Evolutionary conservation across 2,888 invertebrate species (phyloP).

Genomic region (Iphiclides podalirius): DNA sequence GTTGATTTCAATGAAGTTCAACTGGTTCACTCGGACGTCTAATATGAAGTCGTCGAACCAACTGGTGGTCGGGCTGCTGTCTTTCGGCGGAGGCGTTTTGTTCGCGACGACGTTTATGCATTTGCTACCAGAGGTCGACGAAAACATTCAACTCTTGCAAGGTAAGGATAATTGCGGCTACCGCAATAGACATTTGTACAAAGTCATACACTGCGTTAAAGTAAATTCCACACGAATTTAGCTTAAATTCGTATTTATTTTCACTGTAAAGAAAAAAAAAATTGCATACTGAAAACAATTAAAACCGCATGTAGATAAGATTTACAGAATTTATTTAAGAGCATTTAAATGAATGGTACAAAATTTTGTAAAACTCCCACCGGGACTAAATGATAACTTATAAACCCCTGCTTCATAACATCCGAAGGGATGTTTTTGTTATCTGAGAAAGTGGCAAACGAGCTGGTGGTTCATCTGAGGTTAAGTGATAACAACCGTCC

Average conservation of each 20-base stretch:
- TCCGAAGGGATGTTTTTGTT: too few relatives aligned
- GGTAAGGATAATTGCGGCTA: conserved; percentile 46
- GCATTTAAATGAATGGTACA: too few relatives aligned
- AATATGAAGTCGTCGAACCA: conserved; percentile 72
- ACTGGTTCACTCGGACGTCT: conserved; percentile 77
- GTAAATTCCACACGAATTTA: background rate
- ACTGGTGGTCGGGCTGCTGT: conserved; percentile 82
- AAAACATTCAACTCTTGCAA: conserved; percentile 82
- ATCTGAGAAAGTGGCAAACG: too few relatives aligned
- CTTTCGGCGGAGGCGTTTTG: conserved; percentile 91
- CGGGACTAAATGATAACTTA: too few relatives aligned
- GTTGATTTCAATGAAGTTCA: conserved; percentile 83
- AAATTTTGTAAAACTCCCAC: too few relatives aligned
- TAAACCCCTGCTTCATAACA: too few relatives aligned
- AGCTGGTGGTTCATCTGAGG: too few relatives aligned
- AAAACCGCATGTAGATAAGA: background rate
- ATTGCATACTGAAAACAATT: background rate
- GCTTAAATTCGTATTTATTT: background rate
- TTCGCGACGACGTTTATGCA: conserved; percentile 91
- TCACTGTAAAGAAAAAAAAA: background rate
- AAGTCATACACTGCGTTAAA: background rate
- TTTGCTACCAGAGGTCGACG: conserved; percentile 88
- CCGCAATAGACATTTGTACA: background rate
- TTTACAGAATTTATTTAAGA: conserved; percentile 1
- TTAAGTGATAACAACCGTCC: too few relatives aligned